Evolutionary conservation across 92 coral and sea anemone species (phyloP).

Genomic region (Pocillopora meandrina): DNA sequence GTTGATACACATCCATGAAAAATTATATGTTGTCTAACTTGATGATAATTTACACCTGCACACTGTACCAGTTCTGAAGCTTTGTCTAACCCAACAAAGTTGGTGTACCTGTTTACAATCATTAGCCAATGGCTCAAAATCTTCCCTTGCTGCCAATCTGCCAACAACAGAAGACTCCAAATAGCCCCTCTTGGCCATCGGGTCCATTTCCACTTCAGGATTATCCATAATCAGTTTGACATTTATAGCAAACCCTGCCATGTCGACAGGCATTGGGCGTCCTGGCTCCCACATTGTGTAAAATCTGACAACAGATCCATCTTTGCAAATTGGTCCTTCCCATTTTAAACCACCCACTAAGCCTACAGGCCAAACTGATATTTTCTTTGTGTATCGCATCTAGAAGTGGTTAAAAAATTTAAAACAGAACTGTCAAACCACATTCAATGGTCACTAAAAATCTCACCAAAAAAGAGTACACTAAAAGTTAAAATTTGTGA

Average conservation of each 20-base stretch:
- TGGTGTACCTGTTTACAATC: constrained; percentile 81
- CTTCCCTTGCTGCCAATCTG: constrained; percentile 71
- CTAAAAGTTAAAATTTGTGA: too few relatives aligned
- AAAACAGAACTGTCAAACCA: not conserved
- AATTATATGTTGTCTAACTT: too few relatives aligned
- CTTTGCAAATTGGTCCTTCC: constrained; percentile 95
- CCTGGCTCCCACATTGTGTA: constrained; percentile 78
- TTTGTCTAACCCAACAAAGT: not conserved
- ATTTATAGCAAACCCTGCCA: constrained; percentile 98
- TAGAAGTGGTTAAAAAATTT: not conserved
- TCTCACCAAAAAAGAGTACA: too few relatives aligned
- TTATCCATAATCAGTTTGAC: constrained; percentile 71
- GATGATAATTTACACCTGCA: too few relatives aligned
- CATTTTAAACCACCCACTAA: constrained; percentile 89
- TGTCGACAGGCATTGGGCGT: constrained; percentile 92
- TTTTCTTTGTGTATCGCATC: constrained; percentile 90
- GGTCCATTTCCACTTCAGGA: constrained; percentile 83
- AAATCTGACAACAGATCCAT: constrained; percentile 83
- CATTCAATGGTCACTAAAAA: not conserved
- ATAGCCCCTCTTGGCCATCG: constrained; percentile 78
- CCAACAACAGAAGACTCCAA: constrained; percentile 90
- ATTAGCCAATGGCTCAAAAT: constrained; percentile 87
- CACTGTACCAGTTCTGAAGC: too few relatives aligned
- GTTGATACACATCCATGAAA: too few relatives aligned
- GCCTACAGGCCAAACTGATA: constrained; percentile 98